Evolutionary conservation across 2,888 invertebrate species (phyloP), one percentile per base, ranked within the genome.

Genomic region (Stictocephala bisonia): DNA sequence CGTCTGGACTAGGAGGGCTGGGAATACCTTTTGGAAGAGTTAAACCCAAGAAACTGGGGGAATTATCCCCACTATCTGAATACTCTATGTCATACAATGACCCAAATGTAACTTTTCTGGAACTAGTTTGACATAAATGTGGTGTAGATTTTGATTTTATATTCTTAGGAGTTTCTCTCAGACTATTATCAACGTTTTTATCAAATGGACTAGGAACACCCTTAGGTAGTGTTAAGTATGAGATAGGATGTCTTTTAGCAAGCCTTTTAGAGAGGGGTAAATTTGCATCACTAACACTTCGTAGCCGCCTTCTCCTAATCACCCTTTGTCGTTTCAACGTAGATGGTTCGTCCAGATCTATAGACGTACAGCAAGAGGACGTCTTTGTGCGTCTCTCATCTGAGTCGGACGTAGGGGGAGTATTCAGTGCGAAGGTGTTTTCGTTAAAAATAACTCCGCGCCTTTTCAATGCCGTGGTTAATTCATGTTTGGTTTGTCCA

Each of bases 1-100:
- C 72, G 24, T 58, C 56, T 50, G 86, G 86, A 22, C 86, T 86
- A 3, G 86, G 86, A 0, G 87, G 87, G 80, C 87, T 87, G 1
- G 87, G 87, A 11, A 73, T 73, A 6, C 73, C 73, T 50, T 73
- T 64, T 2, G 73, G 73, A 29, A 73, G 58, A 11, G 73, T 73
- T 40, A 73, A 41, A 6, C 73, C 73, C 18, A 73, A 35, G 13
- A 73, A 53, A 40, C 35, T 70, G 2, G 51, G 44, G 3, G 26
- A 41, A 26, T 44, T 22, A 27, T 66, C 53, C 48, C 35, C 51
- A 27, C 29, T 20, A 15, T 56, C 58, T 1, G 70, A 71, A 24
- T 71, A 58, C 13, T 71, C 58, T 56, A 87, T 87, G 0, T 86
- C 87, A 73, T 85, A 85, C 77, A 86, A 85, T 73, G 86, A 80